phyloP scores from a whole-genome alignment of 2,113 vertebrate genomes.

The Peromyscus polionotus region DNA sequence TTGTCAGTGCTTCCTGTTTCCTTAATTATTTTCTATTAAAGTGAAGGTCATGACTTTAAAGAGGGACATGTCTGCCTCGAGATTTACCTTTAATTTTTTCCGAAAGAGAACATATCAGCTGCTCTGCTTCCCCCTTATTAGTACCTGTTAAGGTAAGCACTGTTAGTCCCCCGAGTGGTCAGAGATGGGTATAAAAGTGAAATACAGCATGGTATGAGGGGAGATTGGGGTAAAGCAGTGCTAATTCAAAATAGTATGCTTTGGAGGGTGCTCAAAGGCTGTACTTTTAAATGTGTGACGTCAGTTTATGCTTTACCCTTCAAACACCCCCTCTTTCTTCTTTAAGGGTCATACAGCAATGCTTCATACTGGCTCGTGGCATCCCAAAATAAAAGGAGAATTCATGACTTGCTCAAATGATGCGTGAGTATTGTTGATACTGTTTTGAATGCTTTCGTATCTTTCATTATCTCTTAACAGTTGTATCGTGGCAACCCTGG shows the following conservation, averaged over 20 bases:
- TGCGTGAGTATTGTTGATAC: slow-evolving; percentile 91
- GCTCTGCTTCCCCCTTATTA: not conserved
- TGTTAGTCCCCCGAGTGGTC: not conserved
- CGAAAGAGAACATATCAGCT: not conserved
- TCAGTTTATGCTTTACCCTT: not conserved
- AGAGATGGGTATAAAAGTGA: not conserved
- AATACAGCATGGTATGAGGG: not conserved
- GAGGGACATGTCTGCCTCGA: not conserved
- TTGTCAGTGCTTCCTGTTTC: slow-evolving; percentile 46
- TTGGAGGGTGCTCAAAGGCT: not conserved
- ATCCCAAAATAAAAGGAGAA: slow-evolving; percentile 99
- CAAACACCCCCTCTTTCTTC: slow-evolving; percentile 56
- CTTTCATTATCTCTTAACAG: slow-evolving; percentile 1
- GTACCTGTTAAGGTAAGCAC: not conserved
- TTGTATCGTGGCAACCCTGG: slow-evolving; percentile 15
- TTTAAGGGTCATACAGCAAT: slow-evolving; percentile 97
- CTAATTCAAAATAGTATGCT: not conserved
- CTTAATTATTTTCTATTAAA: not conserved
- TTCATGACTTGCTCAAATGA: slow-evolving; percentile 99
- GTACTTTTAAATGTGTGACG: not conserved
- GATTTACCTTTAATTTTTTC: not conserved
- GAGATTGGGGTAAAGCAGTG: slow-evolving; percentile 14
- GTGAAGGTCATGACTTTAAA: slow-evolving; percentile 20
- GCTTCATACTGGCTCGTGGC: slow-evolving; percentile 98
- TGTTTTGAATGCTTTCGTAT: not conserved